Evolutionary conservation across 2,888 invertebrate species (phyloP).

Genomic region (Cerastoderma edule): DNA sequence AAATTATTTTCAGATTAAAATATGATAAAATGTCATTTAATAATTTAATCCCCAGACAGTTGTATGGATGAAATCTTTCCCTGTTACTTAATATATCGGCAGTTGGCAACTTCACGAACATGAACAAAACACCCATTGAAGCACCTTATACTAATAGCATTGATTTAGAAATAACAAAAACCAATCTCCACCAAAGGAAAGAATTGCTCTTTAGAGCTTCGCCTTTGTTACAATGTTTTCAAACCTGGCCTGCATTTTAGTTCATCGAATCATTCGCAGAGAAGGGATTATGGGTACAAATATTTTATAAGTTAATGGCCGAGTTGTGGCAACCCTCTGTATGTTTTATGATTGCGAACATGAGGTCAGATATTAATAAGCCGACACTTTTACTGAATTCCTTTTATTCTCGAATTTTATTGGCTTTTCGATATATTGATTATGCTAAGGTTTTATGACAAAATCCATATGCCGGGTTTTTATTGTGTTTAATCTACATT

Average conservation of each 20-base stretch:
- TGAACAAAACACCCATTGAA: too few relatives aligned
- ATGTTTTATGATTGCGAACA: constrained; percentile 19
- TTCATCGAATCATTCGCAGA: too few relatives aligned
- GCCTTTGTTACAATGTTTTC: too few relatives aligned
- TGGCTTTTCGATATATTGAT: constrained; percentile 24
- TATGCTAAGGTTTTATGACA: constrained; percentile 22
- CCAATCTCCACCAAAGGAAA: too few relatives aligned
- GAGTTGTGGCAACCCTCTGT: constrained; percentile 22
- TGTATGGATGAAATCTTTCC: too few relatives aligned
- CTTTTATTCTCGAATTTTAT: constrained; percentile 21
- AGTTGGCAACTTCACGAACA: too few relatives aligned
- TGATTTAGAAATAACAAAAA: too few relatives aligned
- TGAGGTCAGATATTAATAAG: constrained; percentile 27
- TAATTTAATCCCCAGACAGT: constrained; percentile 18
- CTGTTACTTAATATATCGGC: too few relatives aligned
- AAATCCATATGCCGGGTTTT: constrained; percentile 24
- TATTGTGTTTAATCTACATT: constrained; percentile 24
- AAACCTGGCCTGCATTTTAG: too few relatives aligned
- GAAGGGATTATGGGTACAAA: constrained; percentile 16
- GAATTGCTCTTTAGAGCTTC: too few relatives aligned
- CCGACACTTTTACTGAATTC: constrained; percentile 15
- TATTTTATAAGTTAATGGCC: constrained; percentile 20
- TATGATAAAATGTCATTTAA: constrained; percentile 24
- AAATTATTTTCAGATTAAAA: constrained; percentile 28
- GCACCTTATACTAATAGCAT: too few relatives aligned